Evolutionary conservation across 2,797 vertebrate species (phyloP), one percentile per base, ranked within the genome.

Genomic region (Pipistrellus nathusii): DNA sequence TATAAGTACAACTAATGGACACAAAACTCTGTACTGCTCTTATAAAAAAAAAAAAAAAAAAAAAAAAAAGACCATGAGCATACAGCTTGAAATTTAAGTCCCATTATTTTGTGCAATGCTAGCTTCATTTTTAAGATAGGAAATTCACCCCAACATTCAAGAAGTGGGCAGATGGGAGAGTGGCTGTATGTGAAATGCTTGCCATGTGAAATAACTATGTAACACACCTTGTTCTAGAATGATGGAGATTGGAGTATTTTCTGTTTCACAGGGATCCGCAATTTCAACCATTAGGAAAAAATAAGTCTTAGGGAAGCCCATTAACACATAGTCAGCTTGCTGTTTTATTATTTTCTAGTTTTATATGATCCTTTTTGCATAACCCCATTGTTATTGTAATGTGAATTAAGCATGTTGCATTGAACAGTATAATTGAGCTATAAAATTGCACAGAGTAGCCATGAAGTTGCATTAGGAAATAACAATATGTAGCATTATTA

Each of bases 261-360:
- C 13, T 48, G 6, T 72, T 90, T 81, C 53, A 64, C 7, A 32
- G 10, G 5, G 8, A 12, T 93, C 32, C 64, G 20, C 27, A 93
- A 53, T 69, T 91, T 93, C 44, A 93, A 80, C 2, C 8, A 35
- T 3, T 12, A 27, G 6, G 9, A 75, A 72, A 76, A 32, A 72
- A 85, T 32, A 35, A 84, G 12, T 71, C 27, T n/a, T 48, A 32
- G 6, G 20, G 83, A 94, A 51, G 27, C 88, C 32, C 66, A 83
- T 76, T 85, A 91, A 18, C 91, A 90, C 38, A 83, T 30, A 64
- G 27, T 62, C 18, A 72, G 68, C 18, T 92, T 94, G 4, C 18
- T 77, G 6, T 92, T 94, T 87, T 84, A 76, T 86, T 93, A 76
- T 88, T 93, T 93, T 66, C 23, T 48, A 72, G 8, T 35, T 71